These are phyloP conservation scores for Samia ricini DNA, from an alignment of 1,140 invertebrate species.

Conservation along the genomic window DNA sequence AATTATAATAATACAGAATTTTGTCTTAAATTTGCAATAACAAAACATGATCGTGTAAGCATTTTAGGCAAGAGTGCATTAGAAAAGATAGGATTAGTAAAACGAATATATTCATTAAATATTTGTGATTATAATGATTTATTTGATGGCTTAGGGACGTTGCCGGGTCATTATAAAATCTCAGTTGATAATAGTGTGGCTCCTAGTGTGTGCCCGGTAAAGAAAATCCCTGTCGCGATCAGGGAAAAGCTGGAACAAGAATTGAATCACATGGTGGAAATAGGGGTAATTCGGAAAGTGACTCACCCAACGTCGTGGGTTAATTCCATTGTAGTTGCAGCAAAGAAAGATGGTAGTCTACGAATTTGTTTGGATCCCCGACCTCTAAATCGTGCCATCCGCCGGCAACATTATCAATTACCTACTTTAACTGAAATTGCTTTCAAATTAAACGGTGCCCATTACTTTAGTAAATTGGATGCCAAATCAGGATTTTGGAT, in stretches of 20 bases:
- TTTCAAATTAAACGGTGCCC: slow-evolving; percentile 19
- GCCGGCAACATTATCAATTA: slow-evolving; percentile 31
- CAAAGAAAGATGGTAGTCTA: slow-evolving; percentile 23
- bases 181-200: slow-evolving; percentile 8
- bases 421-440: slow-evolving; percentile 26
- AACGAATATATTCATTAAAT: slow-evolving; percentile 9
- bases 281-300: slow-evolving; percentile 19
- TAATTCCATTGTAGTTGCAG: slow-evolving; percentile 19
- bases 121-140: slow-evolving; percentile 14
- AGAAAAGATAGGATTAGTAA: slow-evolving; percentile 7
- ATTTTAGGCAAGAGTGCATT: slow-evolving; percentile 8
- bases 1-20: too few relatives aligned
- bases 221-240: slow-evolving; percentile 20
- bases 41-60: neutral
- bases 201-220: slow-evolving; percentile 10
- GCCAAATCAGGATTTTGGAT: slow-evolving; percentile 34
- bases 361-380: slow-evolving; percentile 28
- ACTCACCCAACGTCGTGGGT: slow-evolving; percentile 19
- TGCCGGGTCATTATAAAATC: slow-evolving; percentile 23
- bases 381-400: slow-evolving; percentile 21
- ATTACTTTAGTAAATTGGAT: slow-evolving; percentile 33
- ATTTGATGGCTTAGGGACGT: slow-evolving; percentile 17
- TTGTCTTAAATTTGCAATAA: too few relatives aligned
- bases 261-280: slow-evolving; percentile 14
- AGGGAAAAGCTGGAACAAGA: slow-evolving; percentile 16